Evolutionary conservation across 64 coral and sea anemone species (phyloP), one percentile per base, ranked within the genome.

Genomic region (Pocillopora damicornis): DNA sequence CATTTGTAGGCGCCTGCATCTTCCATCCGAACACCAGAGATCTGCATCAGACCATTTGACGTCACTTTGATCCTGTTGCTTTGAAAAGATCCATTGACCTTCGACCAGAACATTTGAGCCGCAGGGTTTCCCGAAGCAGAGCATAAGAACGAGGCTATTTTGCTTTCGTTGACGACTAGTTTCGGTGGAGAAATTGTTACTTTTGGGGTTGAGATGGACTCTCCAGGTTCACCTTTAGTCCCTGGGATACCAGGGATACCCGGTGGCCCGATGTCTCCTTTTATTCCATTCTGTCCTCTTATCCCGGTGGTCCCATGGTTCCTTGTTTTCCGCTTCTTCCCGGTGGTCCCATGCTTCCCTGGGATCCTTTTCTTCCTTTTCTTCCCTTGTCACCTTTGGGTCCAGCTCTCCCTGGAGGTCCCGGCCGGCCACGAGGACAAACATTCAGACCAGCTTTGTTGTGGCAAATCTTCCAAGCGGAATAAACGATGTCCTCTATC

Each of bases 1-100:
- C 75, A 77, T 57, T 58, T 77, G 75, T 77, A 77, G 56, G 17
- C 20, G 37, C 75, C 75, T 56, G 75, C 37, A 22, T 77, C 75
- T 18, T 57, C 37, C 3, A 57, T 17, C 14, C 75, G 75, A 5
- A 77, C 75, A 1, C 56, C 42, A 57, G 5, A 1, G n/a, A 77
- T 58, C 37, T 58, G 75, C 37, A 77, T 51, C 75, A 77, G 37
- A 20, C 75, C 75, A 2, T 77, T 37, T 58, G 17, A 45, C 1
- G 38, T 18, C 6, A 77, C 15, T 11, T 22, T 77, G 0, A 15
- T 77, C 11, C 42, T 38, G 75, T 77, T 57, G 37, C 75, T 77
- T 56, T 37, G 75, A 11, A 77, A 77, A 15, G 42, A 16, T 51
- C 75, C 75, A 57, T 13, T 30, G 11, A 30, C n/a, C 13, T 25